phyloP scores from a whole-genome alignment of 2,113 vertebrate species.

The Amphiprion ocellaris region DNA sequence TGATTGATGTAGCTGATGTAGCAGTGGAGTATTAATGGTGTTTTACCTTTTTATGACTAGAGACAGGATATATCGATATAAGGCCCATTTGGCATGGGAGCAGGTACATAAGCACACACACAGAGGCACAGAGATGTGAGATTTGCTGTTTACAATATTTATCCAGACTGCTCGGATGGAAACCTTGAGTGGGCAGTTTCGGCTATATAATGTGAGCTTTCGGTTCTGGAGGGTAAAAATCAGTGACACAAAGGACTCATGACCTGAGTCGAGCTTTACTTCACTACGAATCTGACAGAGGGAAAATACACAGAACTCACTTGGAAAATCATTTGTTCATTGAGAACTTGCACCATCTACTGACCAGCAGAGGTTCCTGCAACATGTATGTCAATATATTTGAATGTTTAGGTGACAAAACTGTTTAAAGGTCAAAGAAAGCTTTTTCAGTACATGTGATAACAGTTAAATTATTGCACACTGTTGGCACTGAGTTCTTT shows the following conservation, averaged over 20 bases:
- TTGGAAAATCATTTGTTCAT: not conserved
- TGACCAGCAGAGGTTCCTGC: slow-evolving; percentile 10
- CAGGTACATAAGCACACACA: not conserved
- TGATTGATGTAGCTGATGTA: slow-evolving; percentile 57
- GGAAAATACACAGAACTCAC: not conserved
- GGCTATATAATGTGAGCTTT: not conserved
- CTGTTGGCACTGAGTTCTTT: no score
- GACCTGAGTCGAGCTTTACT: not conserved
- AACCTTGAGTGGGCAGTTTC: not conserved
- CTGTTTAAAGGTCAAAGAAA: no score
- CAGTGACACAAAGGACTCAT: not conserved
- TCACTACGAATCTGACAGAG: not conserved
- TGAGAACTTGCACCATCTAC: slow-evolving; percentile 28
- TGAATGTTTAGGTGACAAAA: not conserved
- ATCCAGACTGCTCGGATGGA: not conserved
- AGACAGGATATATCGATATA: slow-evolving; percentile 31
- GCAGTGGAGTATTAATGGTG: slow-evolving; percentile 41
- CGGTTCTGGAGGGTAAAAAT: not conserved
- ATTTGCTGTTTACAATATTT: slow-evolving; percentile 27
- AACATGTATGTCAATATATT: not conserved
- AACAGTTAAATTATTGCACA: no score
- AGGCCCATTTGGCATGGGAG: slow-evolving; percentile 12
- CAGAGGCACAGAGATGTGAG: not conserved
- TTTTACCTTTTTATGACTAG: slow-evolving; percentile 34
- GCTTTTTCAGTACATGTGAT: no score